These are phyloP conservation scores for Aurelia aurita DNA, from an alignment of 30 jellyfish, hydroid and myxozoan genomes.

Conservation along the genomic window DNA sequence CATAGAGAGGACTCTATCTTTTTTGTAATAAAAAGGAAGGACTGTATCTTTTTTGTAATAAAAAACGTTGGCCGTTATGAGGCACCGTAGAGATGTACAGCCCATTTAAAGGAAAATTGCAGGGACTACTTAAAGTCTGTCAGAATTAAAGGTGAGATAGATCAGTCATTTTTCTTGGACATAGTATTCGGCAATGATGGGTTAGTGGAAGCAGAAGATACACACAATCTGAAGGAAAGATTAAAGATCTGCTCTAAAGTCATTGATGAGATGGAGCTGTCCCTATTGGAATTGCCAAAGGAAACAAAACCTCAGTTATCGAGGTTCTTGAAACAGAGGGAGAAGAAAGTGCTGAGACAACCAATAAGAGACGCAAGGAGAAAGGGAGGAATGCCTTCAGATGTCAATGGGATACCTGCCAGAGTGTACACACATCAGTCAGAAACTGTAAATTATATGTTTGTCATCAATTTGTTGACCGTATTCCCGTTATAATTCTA, in stretches of 20 bases:
- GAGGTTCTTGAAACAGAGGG: background rate
- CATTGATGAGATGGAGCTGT: no score
- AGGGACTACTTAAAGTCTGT: slow-evolving; percentile 15
- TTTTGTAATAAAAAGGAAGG: no score
- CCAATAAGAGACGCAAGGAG: background rate
- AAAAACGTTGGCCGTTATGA: no score
- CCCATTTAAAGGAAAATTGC: slow-evolving; percentile 12
- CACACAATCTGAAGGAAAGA: background rate
- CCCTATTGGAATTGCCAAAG: background rate
- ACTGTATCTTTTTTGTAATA: no score
- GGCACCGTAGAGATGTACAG: no score
- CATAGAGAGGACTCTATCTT: no score
- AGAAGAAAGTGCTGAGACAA: background rate
- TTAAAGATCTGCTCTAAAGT: no score
- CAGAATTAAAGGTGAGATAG: background rate
- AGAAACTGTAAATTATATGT: slow-evolving; percentile 3
- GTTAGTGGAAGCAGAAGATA: slow-evolving; percentile 19
- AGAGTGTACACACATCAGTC: background rate
- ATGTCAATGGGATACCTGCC: background rate
- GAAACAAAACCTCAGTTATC: background rate
- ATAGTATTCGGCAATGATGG: slow-evolving; percentile 33
- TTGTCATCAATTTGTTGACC: background rate
- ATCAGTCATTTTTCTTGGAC: slow-evolving; percentile 4
- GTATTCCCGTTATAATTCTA: no score
- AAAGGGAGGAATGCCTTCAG: background rate